A percentile compares a stretch with the other conserved stretches of the same genome.
These are phyloP conservation scores for Drosophila punjabiensis DNA, from an alignment of 1,140 invertebrate genomes.

Conservation along the genomic window DNA sequence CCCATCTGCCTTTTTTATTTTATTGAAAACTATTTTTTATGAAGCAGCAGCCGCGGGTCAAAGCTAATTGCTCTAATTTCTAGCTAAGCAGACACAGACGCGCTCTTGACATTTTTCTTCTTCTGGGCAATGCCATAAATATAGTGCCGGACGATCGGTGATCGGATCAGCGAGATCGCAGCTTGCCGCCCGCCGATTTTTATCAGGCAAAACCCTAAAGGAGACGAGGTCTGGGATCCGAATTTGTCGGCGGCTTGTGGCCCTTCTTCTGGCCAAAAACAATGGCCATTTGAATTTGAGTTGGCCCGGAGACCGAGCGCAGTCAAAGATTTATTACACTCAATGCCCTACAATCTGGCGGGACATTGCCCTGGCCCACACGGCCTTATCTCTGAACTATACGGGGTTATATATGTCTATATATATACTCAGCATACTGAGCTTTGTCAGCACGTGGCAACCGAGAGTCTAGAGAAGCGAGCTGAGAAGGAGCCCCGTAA, in stretches of 20 bases:
- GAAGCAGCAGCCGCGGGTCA: slow-evolving; percentile 35
- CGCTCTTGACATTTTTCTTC: slow-evolving; percentile 21
- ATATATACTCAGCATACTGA: neutral
- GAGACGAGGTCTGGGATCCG: slow-evolving; percentile 32
- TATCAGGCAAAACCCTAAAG: slow-evolving; percentile 46
- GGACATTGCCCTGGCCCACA: slow-evolving; percentile 21
- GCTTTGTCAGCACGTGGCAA: slow-evolving; percentile 21
- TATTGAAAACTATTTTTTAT: slow-evolving; percentile 62
- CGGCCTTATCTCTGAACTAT: slow-evolving; percentile 24
- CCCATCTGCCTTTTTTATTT: slow-evolving; percentile 18
- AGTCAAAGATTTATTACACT: slow-evolving; percentile 67
- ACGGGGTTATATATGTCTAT: neutral
- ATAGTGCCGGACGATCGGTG: slow-evolving; percentile 41
- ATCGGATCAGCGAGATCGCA: slow-evolving; percentile 60
- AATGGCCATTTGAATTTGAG: slow-evolving; percentile 76
- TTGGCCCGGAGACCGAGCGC: slow-evolving; percentile 46
- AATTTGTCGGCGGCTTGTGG: slow-evolving; percentile 67
- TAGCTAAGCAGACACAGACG: slow-evolving; percentile 56
- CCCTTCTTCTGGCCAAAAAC: slow-evolving; percentile 62
- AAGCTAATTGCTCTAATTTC: slow-evolving; percentile 81
- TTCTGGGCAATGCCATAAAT: slow-evolving; percentile 61
- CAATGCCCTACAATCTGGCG: slow-evolving; percentile 54
- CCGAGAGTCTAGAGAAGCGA: neutral
- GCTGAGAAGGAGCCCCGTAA: slow-evolving; percentile 3
- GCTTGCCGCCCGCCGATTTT: slow-evolving; percentile 70